Evolutionary conservation across 2,113 vertebrate genomes (phyloP).

Genomic region (Gnathonemus echidnorhynchus): DNA sequence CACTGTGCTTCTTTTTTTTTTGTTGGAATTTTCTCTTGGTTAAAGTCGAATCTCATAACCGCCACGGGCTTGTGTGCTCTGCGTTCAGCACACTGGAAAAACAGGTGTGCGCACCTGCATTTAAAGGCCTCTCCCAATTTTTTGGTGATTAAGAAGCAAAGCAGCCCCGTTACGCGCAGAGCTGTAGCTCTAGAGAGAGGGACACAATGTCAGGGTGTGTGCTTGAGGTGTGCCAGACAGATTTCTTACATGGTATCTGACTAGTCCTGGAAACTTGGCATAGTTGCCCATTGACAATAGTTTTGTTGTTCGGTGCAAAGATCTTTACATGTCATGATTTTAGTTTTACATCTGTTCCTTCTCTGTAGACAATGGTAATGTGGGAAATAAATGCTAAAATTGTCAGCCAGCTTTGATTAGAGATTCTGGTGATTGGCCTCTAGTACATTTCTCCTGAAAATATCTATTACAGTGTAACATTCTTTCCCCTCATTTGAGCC

Average conservation of each 20-base stretch:
- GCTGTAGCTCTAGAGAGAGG: not conserved
- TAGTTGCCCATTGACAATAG: not conserved
- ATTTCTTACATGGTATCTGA: not conserved
- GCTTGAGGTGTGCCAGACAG: not conserved
- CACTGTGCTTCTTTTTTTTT: not conserved
- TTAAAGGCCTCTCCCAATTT: not conserved
- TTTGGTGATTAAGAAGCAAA: not conserved
- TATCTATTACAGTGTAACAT: not conserved
- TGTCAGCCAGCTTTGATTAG: not conserved
- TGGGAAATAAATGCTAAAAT: not conserved
- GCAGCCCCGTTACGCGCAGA: not conserved
- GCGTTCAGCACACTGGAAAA: not conserved
- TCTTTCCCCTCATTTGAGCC: not conserved
- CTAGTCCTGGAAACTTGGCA: not conserved
- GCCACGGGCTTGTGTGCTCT: not conserved
- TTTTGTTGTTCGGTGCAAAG: not conserved
- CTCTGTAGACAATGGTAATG: not conserved
- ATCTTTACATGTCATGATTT: not conserved
- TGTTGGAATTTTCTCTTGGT: not conserved
- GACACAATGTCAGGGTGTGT: not conserved
- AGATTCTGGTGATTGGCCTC: not conserved
- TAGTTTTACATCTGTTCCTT: not conserved
- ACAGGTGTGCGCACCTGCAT: not conserved
- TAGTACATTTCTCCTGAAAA: not conserved
- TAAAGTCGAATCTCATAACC: not conserved